Conservation (phyloP, 2,113 vertebrate species). For the Etheostoma cragini region DNA sequence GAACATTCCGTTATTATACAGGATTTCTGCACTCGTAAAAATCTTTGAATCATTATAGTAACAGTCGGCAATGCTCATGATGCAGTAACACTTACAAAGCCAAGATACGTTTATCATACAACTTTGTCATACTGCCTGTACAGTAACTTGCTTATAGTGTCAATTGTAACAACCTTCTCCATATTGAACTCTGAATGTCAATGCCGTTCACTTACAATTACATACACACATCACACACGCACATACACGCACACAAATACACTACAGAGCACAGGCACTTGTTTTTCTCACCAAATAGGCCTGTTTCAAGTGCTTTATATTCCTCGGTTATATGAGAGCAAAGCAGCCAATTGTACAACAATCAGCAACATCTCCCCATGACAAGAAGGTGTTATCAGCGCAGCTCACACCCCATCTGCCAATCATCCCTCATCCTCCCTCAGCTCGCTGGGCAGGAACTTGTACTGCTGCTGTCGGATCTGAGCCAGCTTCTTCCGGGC, state of each 20-base stretch:
- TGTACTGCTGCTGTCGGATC: conserved; percentile 99
- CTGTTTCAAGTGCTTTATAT: conserved; percentile 78
- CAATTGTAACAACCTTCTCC: conserved; percentile 45
- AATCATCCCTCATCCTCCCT: conserved; percentile 93
- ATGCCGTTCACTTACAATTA: conserved; percentile 54
- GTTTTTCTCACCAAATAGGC: conserved; percentile 72
- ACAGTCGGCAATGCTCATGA: conserved; percentile 67
- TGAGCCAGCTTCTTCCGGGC: conserved; percentile 98
- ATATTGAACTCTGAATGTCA: conserved; percentile 56
- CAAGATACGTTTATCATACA: conserved; percentile 54
- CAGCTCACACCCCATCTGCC: neutral
- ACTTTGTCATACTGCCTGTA: conserved; percentile 37
- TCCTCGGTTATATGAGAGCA: conserved; percentile 58
- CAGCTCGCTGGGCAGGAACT: conserved; percentile 96
- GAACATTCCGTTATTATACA: conserved; percentile 67
- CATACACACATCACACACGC: conserved; percentile 46
- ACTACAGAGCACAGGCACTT: conserved; percentile 76
- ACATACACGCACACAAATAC: conserved; percentile 59
- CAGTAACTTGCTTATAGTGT: conserved; percentile 42
- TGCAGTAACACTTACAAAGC: conserved; percentile 63
- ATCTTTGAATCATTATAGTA: conserved; percentile 62
- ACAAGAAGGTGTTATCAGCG: conserved; percentile 45
- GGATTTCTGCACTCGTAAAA: conserved; percentile 51
- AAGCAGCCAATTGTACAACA: conserved; percentile 54
- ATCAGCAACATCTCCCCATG: conserved; percentile 33